These are phyloP conservation scores for Tuberolachnus salignus DNA, from an alignment of 2,888 invertebrate genomes.

Conservation along the genomic window DNA sequence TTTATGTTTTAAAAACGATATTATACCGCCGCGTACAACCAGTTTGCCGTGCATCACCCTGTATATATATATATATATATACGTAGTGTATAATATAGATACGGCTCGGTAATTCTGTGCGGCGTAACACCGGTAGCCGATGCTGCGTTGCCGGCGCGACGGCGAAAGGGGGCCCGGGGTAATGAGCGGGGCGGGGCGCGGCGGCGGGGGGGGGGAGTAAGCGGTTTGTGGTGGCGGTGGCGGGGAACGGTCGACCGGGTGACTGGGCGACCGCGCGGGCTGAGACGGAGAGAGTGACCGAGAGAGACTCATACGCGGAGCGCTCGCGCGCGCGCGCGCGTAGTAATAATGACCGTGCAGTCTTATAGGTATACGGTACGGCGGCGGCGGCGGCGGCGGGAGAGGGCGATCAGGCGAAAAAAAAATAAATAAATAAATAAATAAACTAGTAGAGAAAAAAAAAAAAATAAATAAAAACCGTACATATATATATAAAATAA, in stretches of 20 bases:
- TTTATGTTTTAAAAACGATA: too few species aligned
- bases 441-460: neutral
- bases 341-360: neutral
- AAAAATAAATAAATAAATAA: neutral
- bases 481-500: conserved; percentile 1
- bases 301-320: neutral
- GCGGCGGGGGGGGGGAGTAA: neutral
- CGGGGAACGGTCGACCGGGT: neutral
- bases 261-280: neutral
- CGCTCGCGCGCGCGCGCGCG: neutral
- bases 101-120: conserved; percentile 8
- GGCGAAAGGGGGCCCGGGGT: neutral
- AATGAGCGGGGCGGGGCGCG: neutral
- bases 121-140: conserved; percentile 50
- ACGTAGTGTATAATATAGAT: neutral
- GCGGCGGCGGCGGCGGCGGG: neutral
- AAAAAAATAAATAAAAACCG: neutral
- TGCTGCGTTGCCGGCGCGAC: neutral
- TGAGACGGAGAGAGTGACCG: conserved; percentile 24
- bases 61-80: neutral
- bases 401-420: neutral
- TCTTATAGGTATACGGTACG: too few species aligned
- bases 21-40: neutral
- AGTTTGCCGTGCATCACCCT: too few species aligned
- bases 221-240: neutral